A percentile compares a stretch with the other conserved stretches of the same genome.
These are phyloP conservation scores for Sciurus niger DNA, from an alignment of 2,113 vertebrate species.

Conservation along the genomic window DNA sequence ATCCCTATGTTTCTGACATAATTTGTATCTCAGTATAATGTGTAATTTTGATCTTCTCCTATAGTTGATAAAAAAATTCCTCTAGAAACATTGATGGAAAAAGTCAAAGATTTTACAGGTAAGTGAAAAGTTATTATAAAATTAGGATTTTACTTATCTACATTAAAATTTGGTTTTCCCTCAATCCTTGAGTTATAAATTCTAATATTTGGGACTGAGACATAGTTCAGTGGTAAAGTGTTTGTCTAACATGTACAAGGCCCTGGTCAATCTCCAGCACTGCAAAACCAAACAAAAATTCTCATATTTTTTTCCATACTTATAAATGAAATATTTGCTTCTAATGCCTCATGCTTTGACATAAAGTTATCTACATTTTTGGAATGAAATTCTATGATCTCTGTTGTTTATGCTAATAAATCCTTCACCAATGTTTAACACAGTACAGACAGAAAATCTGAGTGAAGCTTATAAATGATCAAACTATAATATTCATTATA, in stretches of 20 bases:
- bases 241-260: no score
- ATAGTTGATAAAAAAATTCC: conserved; percentile 64
- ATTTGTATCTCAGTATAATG: not conserved
- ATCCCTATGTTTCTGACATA: not conserved
- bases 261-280: no score
- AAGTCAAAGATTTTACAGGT: conserved; percentile 47
- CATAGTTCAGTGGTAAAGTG: no score
- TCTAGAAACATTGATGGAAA: conserved; percentile 47
- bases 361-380: not conserved
- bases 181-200: not conserved
- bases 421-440: not conserved
- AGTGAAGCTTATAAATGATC: not conserved
- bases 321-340: not conserved
- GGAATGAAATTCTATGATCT: not conserved
- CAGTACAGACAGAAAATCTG: not conserved
- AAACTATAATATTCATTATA: not conserved
- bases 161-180: conserved; percentile 5
- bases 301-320: not conserved
- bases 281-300: no score
- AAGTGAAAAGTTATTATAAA: conserved; percentile 11
- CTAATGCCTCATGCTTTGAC: not conserved
- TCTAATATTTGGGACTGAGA: not conserved
- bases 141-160: not conserved
- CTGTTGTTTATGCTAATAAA: not conserved
- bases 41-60: conserved; percentile 35